Evolutionary conservation across 2,888 invertebrate species (phyloP).

Genomic region (Xestia c-nigrum): DNA sequence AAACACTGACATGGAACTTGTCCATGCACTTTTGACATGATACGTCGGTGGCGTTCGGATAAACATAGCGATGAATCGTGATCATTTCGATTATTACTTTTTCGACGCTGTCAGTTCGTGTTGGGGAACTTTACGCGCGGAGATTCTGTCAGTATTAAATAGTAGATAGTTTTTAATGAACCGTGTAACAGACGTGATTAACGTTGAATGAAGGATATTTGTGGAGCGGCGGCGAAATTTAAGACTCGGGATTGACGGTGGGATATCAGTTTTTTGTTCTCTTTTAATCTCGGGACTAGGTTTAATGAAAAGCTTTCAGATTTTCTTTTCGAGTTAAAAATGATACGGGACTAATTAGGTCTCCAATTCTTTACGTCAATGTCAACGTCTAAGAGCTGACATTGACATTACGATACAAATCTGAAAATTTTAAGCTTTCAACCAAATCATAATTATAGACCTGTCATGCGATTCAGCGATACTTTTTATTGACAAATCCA

Average conservation of each 20-base stretch:
- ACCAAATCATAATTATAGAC: slow-evolving; percentile 19
- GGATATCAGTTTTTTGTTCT: slow-evolving; percentile 42
- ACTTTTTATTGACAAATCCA: slow-evolving; percentile 67
- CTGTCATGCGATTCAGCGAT: slow-evolving; percentile 43
- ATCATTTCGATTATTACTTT: slow-evolving; percentile 78
- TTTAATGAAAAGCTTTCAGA: slow-evolving; percentile 51
- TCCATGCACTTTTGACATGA: slow-evolving; percentile 84
- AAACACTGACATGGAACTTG: slow-evolving; percentile 74
- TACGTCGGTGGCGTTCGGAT: slow-evolving; percentile 71
- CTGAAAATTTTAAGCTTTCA: not conserved
- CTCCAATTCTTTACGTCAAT: slow-evolving; percentile 11
- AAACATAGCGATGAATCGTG: slow-evolving; percentile 74
- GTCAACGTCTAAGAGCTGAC: not conserved
- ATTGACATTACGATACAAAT: slow-evolving; percentile 8
- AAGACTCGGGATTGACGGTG: slow-evolving; percentile 52
- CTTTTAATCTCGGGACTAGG: slow-evolving; percentile 32
- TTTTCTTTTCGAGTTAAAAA: slow-evolving; percentile 35
- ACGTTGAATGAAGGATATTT: slow-evolving; percentile 62
- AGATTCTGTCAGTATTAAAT: slow-evolving; percentile 71
- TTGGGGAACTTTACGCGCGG: slow-evolving; percentile 67
- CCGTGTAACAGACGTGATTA: slow-evolving; percentile 66
- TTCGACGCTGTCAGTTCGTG: slow-evolving; percentile 74
- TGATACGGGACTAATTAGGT: slow-evolving; percentile 12
- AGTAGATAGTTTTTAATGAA: slow-evolving; percentile 70
- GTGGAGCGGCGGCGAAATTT: slow-evolving; percentile 48